These are phyloP conservation scores for Prolemur simus DNA, from an alignment of 2,113 vertebrate species.

Conservation along the genomic window DNA sequence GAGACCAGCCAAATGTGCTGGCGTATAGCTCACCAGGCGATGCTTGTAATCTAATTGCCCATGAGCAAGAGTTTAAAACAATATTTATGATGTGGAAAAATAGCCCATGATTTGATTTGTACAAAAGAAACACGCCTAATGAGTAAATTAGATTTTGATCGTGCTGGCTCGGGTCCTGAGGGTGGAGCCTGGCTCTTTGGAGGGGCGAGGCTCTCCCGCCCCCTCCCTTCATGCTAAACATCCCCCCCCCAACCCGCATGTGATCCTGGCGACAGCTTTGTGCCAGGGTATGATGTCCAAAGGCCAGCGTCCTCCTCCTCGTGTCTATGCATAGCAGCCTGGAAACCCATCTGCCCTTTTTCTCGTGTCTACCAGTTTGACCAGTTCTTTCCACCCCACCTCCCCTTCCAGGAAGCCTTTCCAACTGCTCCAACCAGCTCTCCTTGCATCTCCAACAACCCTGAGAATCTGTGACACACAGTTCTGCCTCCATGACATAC, in stretches of 20 bases:
- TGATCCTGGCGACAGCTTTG: background rate
- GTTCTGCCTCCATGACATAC: background rate
- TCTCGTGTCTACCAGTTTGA: background rate
- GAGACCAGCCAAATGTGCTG: slow-evolving; percentile 56
- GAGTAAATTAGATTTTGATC: slow-evolving; percentile 79
- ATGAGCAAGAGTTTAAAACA: slow-evolving; percentile 81
- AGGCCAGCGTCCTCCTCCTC: background rate
- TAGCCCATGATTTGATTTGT: slow-evolving; percentile 80
- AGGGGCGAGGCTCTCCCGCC: slow-evolving; percentile 4
- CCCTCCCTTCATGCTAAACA: background rate
- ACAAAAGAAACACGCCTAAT: slow-evolving; percentile 78
- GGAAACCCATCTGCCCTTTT: background rate
- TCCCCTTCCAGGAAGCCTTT: background rate
- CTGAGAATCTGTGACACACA: background rate
- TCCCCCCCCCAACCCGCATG: background rate
- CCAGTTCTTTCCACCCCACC: background rate
- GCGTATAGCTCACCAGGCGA: slow-evolving; percentile 67
- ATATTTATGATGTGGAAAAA: slow-evolving; percentile 81
- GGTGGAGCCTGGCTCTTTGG: slow-evolving; percentile 21
- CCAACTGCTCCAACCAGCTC: background rate
- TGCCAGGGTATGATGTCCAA: background rate
- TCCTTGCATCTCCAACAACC: background rate
- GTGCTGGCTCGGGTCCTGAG: slow-evolving; percentile 59
- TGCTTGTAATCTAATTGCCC: slow-evolving; percentile 81
- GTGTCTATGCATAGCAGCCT: background rate